Evolutionary conservation across 2,888 invertebrate genomes (phyloP).

Genomic region (Chrysotoxum bicinctum): DNA sequence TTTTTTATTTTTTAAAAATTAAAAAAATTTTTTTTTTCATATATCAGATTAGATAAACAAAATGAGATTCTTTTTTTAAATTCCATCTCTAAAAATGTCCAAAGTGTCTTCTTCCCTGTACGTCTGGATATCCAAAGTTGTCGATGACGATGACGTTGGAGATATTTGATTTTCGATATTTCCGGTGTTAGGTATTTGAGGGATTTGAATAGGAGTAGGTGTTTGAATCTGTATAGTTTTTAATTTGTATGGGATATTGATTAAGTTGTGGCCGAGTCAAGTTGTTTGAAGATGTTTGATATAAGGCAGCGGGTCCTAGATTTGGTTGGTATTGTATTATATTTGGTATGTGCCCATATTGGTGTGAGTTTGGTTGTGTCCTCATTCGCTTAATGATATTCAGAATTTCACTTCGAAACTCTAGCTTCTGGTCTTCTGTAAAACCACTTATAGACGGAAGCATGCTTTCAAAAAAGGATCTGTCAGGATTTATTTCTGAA

Average conservation of each 20-base stretch:
- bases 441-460: conserved; percentile 29
- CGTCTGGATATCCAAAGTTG: conserved; percentile 20
- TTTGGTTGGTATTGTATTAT: background rate
- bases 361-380: background rate
- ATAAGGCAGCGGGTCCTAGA: background rate
- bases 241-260: no score
- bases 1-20: no score
- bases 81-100: background rate
- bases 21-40: no score
- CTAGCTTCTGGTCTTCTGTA: conserved; percentile 36
- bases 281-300: no score
- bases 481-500: conserved; percentile 3
- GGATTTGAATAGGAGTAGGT: background rate
- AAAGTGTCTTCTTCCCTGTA: background rate
- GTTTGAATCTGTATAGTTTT: background rate
- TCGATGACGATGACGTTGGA: background rate
- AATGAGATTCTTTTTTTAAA: background rate
- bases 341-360: conserved; percentile 7
- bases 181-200: background rate
- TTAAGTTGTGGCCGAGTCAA: no score
- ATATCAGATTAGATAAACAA: background rate
- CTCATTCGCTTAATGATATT: conserved; percentile 25
- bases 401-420: conserved; percentile 28
- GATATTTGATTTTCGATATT: background rate
- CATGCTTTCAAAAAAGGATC: conserved; percentile 30